Conservation (phyloP, 2,113 vertebrate species). For the Platanista minor region DNA sequence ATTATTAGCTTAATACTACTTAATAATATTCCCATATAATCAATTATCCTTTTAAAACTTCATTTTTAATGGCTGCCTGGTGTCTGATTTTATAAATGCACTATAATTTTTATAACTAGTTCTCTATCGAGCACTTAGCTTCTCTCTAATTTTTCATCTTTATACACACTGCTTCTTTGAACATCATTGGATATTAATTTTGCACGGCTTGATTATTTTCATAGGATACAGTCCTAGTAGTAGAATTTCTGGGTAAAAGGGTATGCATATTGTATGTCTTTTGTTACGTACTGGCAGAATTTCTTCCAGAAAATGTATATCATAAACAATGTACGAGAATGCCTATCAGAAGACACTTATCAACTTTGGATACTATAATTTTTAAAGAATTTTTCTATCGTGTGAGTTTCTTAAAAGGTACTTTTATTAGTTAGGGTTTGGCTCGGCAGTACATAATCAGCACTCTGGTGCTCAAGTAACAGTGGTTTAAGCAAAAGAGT, state of each 20-base stretch:
- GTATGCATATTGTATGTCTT: background rate
- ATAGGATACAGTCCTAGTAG: background rate
- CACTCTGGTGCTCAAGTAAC: background rate
- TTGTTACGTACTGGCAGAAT: background rate
- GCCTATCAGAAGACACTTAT: background rate
- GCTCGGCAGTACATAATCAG: background rate
- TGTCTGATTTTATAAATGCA: slow-evolving; percentile 26
- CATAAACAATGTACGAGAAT: background rate
- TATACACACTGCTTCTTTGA: slow-evolving; percentile 29
- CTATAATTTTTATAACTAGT: slow-evolving; percentile 38
- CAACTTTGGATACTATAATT: background rate
- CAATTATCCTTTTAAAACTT: slow-evolving; percentile 54
- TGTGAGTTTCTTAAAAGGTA: background rate
- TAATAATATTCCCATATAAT: slow-evolving; percentile 20
- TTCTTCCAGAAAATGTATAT: background rate
- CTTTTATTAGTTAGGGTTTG: slow-evolving; percentile 38
- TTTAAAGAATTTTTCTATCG: background rate
- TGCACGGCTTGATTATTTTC: slow-evolving; percentile 34
- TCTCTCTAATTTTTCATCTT: slow-evolving; percentile 43
- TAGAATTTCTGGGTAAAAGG: background rate
- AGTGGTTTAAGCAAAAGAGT: background rate
- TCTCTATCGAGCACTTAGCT: slow-evolving; percentile 34
- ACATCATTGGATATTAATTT: slow-evolving; percentile 39
- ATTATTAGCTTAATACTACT: slow-evolving; percentile 41
- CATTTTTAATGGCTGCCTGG: slow-evolving; percentile 16